Percentiles rank a stretch among this genome's conserved stretches.
phyloP scores from a whole-genome alignment of 2,888 invertebrate genomes.

The Kryphioiulus occultus region DNA sequence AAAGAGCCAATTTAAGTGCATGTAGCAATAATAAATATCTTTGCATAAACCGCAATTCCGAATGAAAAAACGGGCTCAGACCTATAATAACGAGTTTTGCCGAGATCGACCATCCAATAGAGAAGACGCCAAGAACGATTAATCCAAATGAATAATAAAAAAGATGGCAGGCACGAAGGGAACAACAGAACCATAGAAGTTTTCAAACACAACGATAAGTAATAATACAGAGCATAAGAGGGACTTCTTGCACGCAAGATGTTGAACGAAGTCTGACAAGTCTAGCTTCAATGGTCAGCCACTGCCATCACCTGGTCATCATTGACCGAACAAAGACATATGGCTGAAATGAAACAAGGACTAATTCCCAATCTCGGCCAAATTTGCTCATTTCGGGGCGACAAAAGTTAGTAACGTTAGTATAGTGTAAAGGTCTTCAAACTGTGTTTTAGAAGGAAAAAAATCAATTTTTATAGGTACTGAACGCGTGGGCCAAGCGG shows the following conservation, averaged over 20 bases:
- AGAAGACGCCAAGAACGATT: neutral
- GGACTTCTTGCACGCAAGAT: neutral
- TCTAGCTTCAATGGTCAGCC: too few relatives aligned
- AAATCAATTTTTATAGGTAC: too few relatives aligned
- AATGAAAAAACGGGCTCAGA: neutral
- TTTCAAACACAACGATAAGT: neutral
- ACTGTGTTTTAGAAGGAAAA: too few relatives aligned
- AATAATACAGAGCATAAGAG: neutral
- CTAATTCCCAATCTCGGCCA: too few relatives aligned
- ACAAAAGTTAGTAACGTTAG: too few relatives aligned
- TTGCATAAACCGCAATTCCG: neutral
- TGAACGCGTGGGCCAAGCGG: too few relatives aligned
- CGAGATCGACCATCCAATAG: slow-evolving; percentile 2
- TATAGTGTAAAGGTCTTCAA: too few relatives aligned
- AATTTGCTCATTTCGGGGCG: too few relatives aligned
- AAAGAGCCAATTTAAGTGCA: neutral
- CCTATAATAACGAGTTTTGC: slow-evolving; percentile 18
- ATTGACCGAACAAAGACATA: too few relatives aligned
- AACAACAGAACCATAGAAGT: neutral
- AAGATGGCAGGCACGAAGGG: neutral
- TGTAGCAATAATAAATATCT: slow-evolving; percentile 30
- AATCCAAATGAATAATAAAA: slow-evolving; percentile 28
- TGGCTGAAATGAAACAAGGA: too few relatives aligned
- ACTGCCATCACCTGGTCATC: too few relatives aligned
- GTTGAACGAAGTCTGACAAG: too few relatives aligned